These are phyloP conservation scores for Euura saliciscinereae DNA, from an alignment of 1,140 invertebrate genomes.

Conservation along the genomic window DNA sequence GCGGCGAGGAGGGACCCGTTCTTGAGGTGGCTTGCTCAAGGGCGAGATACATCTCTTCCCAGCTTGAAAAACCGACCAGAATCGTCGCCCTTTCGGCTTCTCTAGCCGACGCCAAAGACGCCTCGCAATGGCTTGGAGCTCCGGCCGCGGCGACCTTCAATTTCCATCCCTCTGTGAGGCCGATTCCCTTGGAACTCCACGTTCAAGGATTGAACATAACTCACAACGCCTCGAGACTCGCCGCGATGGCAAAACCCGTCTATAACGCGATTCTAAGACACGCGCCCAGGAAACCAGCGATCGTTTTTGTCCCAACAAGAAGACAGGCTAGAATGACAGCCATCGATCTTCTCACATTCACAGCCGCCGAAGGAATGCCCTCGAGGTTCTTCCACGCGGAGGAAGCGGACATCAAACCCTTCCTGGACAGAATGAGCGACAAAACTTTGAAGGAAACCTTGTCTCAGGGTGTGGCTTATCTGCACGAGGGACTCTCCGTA, in stretches of 20 bases:
- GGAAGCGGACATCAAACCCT: slow-evolving; percentile 85
- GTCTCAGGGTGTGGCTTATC: slow-evolving; percentile 93
- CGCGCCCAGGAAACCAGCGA: slow-evolving; percentile 86
- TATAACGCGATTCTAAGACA: slow-evolving; percentile 93
- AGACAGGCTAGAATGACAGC: slow-evolving; percentile 94
- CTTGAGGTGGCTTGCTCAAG: slow-evolving; percentile 97
- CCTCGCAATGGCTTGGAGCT: slow-evolving; percentile 96
- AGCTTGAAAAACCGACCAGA: slow-evolving; percentile 91
- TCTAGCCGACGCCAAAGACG: slow-evolving; percentile 93
- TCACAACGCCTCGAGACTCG: slow-evolving; percentile 92
- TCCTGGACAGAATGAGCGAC: slow-evolving; percentile 85
- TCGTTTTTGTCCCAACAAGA: slow-evolving; percentile 96
- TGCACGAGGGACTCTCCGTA: slow-evolving; percentile 91
- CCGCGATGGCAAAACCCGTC: slow-evolving; percentile 97
- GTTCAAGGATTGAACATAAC: slow-evolving; percentile 97
- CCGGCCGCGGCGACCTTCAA: slow-evolving; percentile 93
- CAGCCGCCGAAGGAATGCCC: slow-evolving; percentile 85
- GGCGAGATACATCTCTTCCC: slow-evolving; percentile 97
- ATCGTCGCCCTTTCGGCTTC: slow-evolving; percentile 96
- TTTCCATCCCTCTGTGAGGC: slow-evolving; percentile 97
- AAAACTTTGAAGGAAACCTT: slow-evolving; percentile 88
- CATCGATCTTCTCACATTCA: slow-evolving; percentile 93
- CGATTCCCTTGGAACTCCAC: slow-evolving; percentile 92
- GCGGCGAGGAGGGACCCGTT: slow-evolving; percentile 89
- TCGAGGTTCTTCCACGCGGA: slow-evolving; percentile 88